Evolutionary conservation across 92 coral and sea anemone genomes (phyloP), one percentile per base, ranked within the genome.

Genomic region (Diadumene lineata): DNA sequence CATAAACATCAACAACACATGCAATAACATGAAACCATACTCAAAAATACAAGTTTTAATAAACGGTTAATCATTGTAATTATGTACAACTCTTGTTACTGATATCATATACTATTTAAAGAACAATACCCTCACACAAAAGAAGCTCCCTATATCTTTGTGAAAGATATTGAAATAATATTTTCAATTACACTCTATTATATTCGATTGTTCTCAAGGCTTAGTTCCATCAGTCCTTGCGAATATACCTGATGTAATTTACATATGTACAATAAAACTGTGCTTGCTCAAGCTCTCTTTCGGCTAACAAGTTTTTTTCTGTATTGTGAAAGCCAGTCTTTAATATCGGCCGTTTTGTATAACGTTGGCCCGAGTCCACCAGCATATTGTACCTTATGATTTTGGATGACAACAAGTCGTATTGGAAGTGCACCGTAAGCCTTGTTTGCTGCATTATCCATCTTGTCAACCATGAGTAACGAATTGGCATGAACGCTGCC

Each of bases 341-440:
- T 79, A 26, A 87, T 79, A 25, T 89, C 90, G 9, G 67, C 60
- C 16, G 85, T 78, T 50, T 76, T 80, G 75, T 90, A 92, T 66
- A 85, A 82, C 31, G 85, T 78, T 0, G 98, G 98, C 0, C 98
- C 98, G 27, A 84, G 75, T 32, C 98, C 98, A 25, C 98, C 94
- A 0, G 80, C 80, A n/a, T 89, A 92, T 31, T 79, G 87, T 21
- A 86, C 92, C 76, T 69, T 73, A 0, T 91, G 86, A 72, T 89
- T 79, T 67, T 86, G 88, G 56, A 92, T 92, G 67, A 90, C 83
- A 31, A 76, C 87, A 16, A 89, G 82, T 44, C 98, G 79, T 32
- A 85, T 90, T 21, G 98, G 98, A 81, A 92, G 67, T n/a, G 94
- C 98, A 34, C 92, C 98, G 72, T 82, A 92, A 10, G 92, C 92